A percentile compares a stretch with the other conserved stretches of the same genome.
These are phyloP conservation scores for Trididemnum miniatum DNA, from an alignment of 23 tunicate species.

Conservation along the genomic window DNA sequence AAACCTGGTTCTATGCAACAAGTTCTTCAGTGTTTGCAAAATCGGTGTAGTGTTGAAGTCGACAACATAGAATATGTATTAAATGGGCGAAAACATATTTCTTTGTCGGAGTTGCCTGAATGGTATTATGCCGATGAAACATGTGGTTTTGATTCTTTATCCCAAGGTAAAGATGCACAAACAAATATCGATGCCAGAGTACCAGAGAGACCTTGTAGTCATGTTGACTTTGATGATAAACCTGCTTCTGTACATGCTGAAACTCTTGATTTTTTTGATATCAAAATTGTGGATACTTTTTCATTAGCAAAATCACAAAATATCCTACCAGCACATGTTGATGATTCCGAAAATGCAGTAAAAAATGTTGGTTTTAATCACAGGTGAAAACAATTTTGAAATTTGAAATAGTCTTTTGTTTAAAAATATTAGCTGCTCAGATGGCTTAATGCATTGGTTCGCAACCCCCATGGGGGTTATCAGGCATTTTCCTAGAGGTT, in stretches of 20 bases:
- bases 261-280: not conserved
- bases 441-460: too few species aligned
- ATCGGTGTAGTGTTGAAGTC: slow-evolving; percentile 17
- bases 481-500: too few species aligned
- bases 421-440: too few species aligned
- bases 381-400: too few species aligned
- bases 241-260: not conserved
- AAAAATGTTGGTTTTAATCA: too few species aligned
- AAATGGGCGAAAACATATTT: not conserved
- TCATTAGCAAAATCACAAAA: slow-evolving; percentile 16
- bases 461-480: too few species aligned
- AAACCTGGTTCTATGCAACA: slow-evolving; percentile 10
- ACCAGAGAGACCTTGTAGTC: too few species aligned
- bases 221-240: not conserved
- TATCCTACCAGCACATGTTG: too few species aligned
- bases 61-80: slow-evolving; percentile 29
- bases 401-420: too few species aligned
- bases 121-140: not conserved
- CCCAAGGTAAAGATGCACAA: not conserved
- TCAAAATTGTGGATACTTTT: slow-evolving; percentile 30
- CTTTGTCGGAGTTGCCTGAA: slow-evolving; percentile 19
- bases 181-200: not conserved
- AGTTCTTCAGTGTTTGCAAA: slow-evolving; percentile 18
- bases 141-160: not conserved
- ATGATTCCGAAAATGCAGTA: too few species aligned